Percentiles rank a stretch among this genome's conserved stretches.
These are phyloP conservation scores for Tachina lurida DNA, from an alignment of 2,888 invertebrate genomes.

Conservation along the genomic window DNA sequence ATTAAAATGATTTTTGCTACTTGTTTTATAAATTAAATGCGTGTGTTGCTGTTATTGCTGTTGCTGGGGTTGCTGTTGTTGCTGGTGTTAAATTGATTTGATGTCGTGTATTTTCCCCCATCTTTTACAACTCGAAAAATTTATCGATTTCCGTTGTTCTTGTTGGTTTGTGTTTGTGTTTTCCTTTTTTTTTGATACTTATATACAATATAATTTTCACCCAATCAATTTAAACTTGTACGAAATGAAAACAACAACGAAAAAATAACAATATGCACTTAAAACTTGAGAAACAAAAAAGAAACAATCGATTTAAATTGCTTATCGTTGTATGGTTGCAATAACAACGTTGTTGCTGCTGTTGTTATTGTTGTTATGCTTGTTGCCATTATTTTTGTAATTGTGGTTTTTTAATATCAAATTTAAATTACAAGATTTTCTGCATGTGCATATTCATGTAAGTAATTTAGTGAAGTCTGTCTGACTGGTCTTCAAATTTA, in stretches of 20 bases:
- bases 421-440: constrained; percentile 49
- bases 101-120: constrained; percentile 25
- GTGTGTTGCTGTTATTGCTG: constrained; percentile 18
- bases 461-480: background rate
- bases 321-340: constrained; percentile 25
- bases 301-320: constrained; percentile 52
- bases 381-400: constrained; percentile 28
- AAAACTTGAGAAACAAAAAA: constrained; percentile 13
- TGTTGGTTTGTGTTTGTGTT: constrained; percentile 18
- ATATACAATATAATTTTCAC: constrained; percentile 26
- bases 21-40: constrained; percentile 64
- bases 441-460: background rate
- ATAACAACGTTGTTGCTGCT: background rate
- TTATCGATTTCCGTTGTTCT: constrained; percentile 65
- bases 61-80: constrained; percentile 40
- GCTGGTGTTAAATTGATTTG: constrained; percentile 69
- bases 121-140: constrained; percentile 45
- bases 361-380: background rate
- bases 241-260: constrained; percentile 23
- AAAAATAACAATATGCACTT: constrained; percentile 56
- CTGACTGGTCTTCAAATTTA: constrained; percentile 48
- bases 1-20: constrained; percentile 68
- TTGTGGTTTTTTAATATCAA: constrained; percentile 30
- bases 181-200: background rate
- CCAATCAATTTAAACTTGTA: constrained; percentile 53